A percentile compares a stretch with the other conserved stretches of the same genome.
phyloP scores from a whole-genome alignment of 2,113 vertebrate genomes.

The Labeo rohita region DNA sequence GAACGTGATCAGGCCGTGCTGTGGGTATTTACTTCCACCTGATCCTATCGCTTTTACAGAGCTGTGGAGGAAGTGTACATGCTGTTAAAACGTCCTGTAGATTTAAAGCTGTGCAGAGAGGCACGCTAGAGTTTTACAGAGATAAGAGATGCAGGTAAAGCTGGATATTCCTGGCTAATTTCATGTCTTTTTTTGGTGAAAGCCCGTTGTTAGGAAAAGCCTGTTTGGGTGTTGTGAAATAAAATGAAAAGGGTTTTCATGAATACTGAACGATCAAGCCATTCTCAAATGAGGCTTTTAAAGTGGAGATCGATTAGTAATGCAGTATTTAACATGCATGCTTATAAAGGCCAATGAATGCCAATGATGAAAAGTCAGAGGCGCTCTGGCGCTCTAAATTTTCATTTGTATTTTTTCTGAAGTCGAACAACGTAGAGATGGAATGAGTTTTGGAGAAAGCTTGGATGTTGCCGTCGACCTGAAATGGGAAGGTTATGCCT shows the following conservation, averaged over 20 bases:
- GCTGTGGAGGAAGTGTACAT: slow-evolving; percentile 1
- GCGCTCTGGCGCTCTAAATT: background rate
- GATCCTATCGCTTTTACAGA: slow-evolving; percentile 16
- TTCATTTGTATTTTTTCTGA: background rate
- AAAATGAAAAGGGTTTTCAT: background rate
- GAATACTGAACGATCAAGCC: background rate
- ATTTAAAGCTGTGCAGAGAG: slow-evolving; percentile 33
- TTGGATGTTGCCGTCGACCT: background rate
- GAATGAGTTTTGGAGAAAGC: background rate
- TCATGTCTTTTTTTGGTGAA: background rate
- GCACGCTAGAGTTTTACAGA: slow-evolving; percentile 42
- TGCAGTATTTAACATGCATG: background rate
- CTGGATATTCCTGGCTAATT: slow-evolving; percentile 16
- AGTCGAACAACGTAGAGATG: background rate
- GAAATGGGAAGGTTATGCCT: background rate
- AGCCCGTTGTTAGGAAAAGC: background rate
- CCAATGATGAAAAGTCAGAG: background rate
- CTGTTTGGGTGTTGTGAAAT: background rate
- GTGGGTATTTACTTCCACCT: slow-evolving; percentile 32
- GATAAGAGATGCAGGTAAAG: slow-evolving; percentile 38
- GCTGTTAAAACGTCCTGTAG: slow-evolving; percentile 16
- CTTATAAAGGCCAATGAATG: background rate
- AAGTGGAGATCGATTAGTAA: background rate
- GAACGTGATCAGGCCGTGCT: slow-evolving; percentile 25
- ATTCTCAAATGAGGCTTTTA: slow-evolving; percentile 23